Conservation (phyloP, 2,113 vertebrate species). For the Toxostoma redivivum region DNA sequence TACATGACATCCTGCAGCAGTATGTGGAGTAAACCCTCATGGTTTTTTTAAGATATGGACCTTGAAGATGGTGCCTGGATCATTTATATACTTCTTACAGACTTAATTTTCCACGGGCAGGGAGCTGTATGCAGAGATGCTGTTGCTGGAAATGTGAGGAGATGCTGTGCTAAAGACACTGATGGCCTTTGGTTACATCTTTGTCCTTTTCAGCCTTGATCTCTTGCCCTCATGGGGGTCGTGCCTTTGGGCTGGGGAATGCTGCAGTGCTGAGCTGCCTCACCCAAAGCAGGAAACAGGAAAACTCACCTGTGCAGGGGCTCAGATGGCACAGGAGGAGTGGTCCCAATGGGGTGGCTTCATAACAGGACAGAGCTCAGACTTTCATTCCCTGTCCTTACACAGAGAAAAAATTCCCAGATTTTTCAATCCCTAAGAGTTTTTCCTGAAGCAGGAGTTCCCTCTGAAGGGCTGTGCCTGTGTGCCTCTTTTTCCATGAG, state of each 20-base stretch:
- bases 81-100: background rate
- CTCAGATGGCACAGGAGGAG: background rate
- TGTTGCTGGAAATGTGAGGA: background rate
- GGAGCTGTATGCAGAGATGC: background rate
- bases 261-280: background rate
- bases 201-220: background rate
- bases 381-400: background rate
- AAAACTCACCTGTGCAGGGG: background rate
- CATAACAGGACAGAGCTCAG: background rate
- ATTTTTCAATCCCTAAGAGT: background rate
- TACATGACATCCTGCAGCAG: constrained; percentile 40
- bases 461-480: background rate
- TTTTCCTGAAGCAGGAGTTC: background rate
- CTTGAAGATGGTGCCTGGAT: background rate
- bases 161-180: background rate
- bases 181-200: background rate
- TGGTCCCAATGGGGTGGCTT: background rate
- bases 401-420: background rate
- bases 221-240: rapidly evolving
- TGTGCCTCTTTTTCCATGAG: background rate
- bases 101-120: background rate
- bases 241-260: background rate
- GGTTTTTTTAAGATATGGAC: background rate
- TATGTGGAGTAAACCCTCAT: background rate
- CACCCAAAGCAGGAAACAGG: rapidly evolving